Evolutionary conservation across 2,113 vertebrate species (phyloP), one percentile per base, ranked within the genome.

Genomic region (Passer domesticus): DNA sequence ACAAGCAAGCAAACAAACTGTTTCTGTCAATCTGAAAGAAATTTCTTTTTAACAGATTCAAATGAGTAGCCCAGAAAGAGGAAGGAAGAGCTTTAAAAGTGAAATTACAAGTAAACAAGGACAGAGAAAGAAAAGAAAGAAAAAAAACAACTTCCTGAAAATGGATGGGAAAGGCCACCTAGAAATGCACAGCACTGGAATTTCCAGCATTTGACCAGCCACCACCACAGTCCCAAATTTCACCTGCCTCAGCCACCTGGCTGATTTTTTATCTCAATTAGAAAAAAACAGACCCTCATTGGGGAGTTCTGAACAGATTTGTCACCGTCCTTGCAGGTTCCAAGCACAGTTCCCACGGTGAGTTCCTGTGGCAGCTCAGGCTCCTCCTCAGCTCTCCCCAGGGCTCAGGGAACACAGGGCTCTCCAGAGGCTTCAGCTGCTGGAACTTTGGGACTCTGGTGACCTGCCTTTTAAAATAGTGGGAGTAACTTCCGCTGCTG

Each of bases 401-500:
- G 92, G 94, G 95, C 77, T 68, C 15, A 52, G 73, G 60, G 77
- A 95, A 64, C 68, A 67, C 47, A 15, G 25, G 0, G 69, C 44
- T 75, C 91, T 84, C 87, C 92, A 84, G 91, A 73, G 89, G 76
- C 80, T 84, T 83, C 94, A 86, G 89, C 94, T 93, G 95, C 83
- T 78, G 52, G 7, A 89, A 59, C 86, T 83, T 37, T 81, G 91
- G 83, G 86, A 96, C 39, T 20, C 83, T 92, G 92, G 9, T 89
- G 96, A 96, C 95, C 94, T 74, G 92, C 11, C 95, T 82, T 59
- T 89, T 92, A 63, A 90, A 86, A 47, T 3, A 95, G 89, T 60
- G 92, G 87, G 68, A 95, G 91, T 72, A 84, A 83, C 94, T 94
- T 95, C 96, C 73, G 5, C 1, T 84, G 92, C 69, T 90, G 66